A percentile compares a stretch with the other conserved stretches of the same genome.
phyloP scores from a whole-genome alignment of 53 echinoderm and acorn worm species.

The Echinometra lucunter region DNA sequence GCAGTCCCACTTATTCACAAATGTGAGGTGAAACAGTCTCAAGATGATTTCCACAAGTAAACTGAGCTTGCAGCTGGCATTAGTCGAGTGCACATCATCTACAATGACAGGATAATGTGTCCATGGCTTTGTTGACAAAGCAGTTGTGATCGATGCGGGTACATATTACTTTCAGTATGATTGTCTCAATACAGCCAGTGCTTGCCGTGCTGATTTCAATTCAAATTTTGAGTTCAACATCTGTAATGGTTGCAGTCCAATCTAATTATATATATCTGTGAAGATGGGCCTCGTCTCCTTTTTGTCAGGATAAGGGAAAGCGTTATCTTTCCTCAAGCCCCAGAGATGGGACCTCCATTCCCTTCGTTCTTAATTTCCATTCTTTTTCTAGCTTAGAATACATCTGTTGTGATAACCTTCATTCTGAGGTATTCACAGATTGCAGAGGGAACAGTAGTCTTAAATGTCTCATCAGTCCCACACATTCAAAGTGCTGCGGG shows the following conservation, averaged over 20 bases:
- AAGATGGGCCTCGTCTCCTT: not conserved
- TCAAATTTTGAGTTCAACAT: not conserved
- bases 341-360: not conserved
- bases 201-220: not conserved
- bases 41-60: not conserved
- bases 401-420: not conserved
- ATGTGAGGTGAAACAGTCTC: not conserved
- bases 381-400: not conserved
- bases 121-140: not conserved
- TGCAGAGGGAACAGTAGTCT: not conserved
- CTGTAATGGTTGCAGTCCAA: not conserved
- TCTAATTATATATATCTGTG: not conserved
- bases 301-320: not conserved
- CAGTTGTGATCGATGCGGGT: not conserved
- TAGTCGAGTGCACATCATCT: not conserved
- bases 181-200: not conserved
- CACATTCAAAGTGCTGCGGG: not conserved
- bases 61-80: not conserved
- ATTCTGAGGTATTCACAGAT: not conserved
- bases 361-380: not conserved
- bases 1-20: constrained; percentile 22
- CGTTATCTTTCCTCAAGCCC: not conserved
- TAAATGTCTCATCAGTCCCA: not conserved
- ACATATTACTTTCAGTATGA: not conserved
- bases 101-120: not conserved